Evolutionary conservation across 2,888 invertebrate species (phyloP), one percentile per base, ranked within the genome.

Genomic region (Himalopsyche anomala): DNA sequence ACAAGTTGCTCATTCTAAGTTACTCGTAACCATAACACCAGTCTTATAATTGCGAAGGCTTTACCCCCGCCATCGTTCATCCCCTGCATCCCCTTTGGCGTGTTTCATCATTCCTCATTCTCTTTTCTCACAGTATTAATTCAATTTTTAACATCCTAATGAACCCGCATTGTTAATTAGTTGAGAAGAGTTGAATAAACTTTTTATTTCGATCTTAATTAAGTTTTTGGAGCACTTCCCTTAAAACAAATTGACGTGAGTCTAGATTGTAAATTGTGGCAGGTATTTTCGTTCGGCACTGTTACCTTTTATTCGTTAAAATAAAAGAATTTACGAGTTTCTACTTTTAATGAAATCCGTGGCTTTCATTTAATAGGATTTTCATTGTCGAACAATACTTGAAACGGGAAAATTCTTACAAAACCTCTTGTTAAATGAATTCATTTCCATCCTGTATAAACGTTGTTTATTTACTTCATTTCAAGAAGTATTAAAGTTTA

Each of bases 91-190:
- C 15, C 62, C 62, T 11, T n/a, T 3, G 15, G 62, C 62, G n/a
- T 62, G 62, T 62, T 62, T 28, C 62, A 62, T 62, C 62, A 62
- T 62, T 11, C 82, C 82, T 28, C 81, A 19, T 62, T 19, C 62
- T 62, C 19, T 62, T 28, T 62, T 28, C 62, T 62, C 62, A 51
- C 80, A 42, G 82, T 86, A 86, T 87, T 87, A 86, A 87, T 86
- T 86, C 84, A 86, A 86, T 87, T 87, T 86, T 86, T 87, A 85
- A 86, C 86, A 87, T 84, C 87, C 84, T 87, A 87, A 87, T 87
- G 87, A 87, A 87, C 86, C 87, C 86, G 87, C 86, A 86, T 87
- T 87, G 87, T 87, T 85, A 87, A 87, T 87, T 87, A 86, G 82
- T 86, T 84, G 82, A 87, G 85, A 84, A 87, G 87, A 86, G 84